These are phyloP conservation scores for Pseudocheirus occidentalis DNA, from an alignment of 2,797 vertebrate species.

Conservation along the genomic window DNA sequence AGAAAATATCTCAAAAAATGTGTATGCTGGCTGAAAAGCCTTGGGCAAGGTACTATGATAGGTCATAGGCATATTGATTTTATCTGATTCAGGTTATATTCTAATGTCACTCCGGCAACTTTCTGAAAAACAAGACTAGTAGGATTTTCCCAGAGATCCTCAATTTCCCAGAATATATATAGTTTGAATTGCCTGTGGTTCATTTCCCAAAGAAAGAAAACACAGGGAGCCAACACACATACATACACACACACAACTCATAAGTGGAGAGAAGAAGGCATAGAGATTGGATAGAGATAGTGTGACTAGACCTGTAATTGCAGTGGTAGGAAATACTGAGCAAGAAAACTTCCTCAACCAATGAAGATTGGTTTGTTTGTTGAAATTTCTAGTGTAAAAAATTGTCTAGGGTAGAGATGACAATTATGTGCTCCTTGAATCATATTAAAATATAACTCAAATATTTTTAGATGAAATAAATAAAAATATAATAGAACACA, in stretches of 20 bases:
- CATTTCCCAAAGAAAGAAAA: not conserved
- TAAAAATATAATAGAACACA: not conserved
- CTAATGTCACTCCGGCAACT: not conserved
- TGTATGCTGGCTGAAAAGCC: not conserved
- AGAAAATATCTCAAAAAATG: not conserved
- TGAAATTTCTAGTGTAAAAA: not conserved
- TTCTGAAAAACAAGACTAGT: not conserved
- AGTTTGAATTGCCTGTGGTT: not conserved
- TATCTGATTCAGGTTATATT: not conserved
- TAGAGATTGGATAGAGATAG: not conserved
- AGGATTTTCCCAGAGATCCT: not conserved
- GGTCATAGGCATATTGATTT: not conserved
- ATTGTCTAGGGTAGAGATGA: not conserved
- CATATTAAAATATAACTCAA: not conserved
- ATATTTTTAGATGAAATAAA: not conserved
- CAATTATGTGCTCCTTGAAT: not conserved
- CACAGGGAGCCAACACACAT: not conserved
- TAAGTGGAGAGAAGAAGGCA: not conserved
- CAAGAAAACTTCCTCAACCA: not conserved
- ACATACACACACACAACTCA: not conserved
- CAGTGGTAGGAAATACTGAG: not conserved
- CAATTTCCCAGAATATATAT: not conserved
- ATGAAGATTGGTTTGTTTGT: not conserved
- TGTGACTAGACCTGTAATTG: not conserved
- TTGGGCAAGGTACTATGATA: not conserved